Evolutionary conservation across 2,797 vertebrate genomes (phyloP).

Genomic region (Sebastes minor): DNA sequence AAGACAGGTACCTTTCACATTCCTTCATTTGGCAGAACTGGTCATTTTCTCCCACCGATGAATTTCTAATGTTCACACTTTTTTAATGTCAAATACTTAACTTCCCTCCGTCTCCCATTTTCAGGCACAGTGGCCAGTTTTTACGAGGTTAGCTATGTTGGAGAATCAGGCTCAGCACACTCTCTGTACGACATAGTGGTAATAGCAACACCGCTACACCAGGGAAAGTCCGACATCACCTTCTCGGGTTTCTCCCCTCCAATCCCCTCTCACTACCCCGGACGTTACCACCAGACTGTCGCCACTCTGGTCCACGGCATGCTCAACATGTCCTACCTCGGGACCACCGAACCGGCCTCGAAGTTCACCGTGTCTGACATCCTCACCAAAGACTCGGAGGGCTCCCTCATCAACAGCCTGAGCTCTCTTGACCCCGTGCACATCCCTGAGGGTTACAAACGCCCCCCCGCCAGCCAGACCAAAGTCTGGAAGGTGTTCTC

Average conservation of each 20-base stretch:
- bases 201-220: constrained; percentile 88
- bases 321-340: constrained; percentile 89
- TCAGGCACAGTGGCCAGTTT: constrained; percentile 77
- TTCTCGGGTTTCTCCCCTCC: constrained; percentile 89
- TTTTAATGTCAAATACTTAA: neutral
- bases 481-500: constrained; percentile 93
- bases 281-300: constrained; percentile 84
- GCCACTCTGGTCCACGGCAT: constrained; percentile 88
- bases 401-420: constrained; percentile 82
- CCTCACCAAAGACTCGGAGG: constrained; percentile 84
- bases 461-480: constrained; percentile 58
- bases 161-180: constrained; percentile 77
- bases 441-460: constrained; percentile 67
- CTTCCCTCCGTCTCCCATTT: neutral
- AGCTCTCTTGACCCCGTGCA: constrained; percentile 77
- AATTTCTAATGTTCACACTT: neutral
- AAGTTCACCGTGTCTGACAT: constrained; percentile 78
- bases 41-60: neutral
- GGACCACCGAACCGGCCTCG: constrained; percentile 54
- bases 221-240: constrained; percentile 83
- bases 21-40: neutral
- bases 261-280: constrained; percentile 80
- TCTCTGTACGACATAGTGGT: constrained; percentile 90
- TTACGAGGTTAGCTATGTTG: constrained; percentile 88
- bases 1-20: constrained; percentile 75